Evolutionary conservation across 2,113 vertebrate species (phyloP).

Genomic region (Steatornis caripensis): DNA sequence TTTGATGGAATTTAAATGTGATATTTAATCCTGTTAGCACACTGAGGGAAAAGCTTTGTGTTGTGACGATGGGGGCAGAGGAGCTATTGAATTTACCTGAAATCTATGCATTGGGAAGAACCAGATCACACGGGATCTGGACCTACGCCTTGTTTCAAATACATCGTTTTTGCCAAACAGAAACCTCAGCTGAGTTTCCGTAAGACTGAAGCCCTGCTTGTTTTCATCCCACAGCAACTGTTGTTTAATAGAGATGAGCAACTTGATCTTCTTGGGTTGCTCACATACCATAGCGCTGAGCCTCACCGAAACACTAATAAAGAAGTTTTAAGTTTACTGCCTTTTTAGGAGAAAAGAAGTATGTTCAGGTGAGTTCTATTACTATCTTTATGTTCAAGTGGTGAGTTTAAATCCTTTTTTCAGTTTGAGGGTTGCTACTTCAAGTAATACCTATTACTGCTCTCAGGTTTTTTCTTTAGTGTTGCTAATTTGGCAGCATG

Average conservation of each 20-base stretch:
- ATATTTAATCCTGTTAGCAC: constrained; percentile 43
- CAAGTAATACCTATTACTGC: background rate
- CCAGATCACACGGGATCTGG: constrained; percentile 1
- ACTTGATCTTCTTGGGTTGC: background rate
- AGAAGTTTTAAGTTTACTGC: background rate
- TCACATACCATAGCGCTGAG: constrained; percentile 12
- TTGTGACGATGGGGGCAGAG: background rate
- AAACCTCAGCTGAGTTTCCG: constrained; percentile 39
- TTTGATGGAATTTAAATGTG: constrained; percentile 54
- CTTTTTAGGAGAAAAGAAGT: background rate
- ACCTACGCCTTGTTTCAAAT: background rate
- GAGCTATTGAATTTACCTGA: constrained; percentile 21
- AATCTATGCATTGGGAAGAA: background rate
- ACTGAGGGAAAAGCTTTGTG: constrained; percentile 15
- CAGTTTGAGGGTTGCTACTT: background rate
- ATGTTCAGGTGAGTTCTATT: background rate
- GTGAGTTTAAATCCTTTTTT: background rate
- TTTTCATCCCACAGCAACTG: constrained; percentile 18
- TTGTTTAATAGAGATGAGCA: constrained; percentile 47
- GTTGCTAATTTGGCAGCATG: background rate
- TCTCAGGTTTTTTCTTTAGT: background rate
- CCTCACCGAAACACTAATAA: background rate
- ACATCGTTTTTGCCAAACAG: background rate
- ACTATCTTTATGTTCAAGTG: background rate
- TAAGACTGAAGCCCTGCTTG: constrained; percentile 12